Conservation (phyloP, 2,113 vertebrate species). For the Zeus faber region DNA sequence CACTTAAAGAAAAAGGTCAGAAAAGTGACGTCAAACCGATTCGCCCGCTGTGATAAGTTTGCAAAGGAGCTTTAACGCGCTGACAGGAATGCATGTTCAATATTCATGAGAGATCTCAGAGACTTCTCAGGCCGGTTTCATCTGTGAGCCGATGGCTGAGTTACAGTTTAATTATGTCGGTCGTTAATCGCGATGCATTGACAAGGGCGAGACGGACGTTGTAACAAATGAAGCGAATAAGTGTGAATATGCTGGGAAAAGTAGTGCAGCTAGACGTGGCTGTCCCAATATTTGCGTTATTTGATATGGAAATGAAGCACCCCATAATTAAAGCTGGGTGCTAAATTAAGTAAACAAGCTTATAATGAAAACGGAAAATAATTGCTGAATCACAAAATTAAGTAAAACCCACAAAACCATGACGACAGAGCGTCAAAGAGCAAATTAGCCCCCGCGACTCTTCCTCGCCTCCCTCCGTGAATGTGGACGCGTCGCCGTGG, state of each 20-base stretch:
- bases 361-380: slow-evolving; percentile 31
- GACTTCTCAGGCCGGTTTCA: slow-evolving; percentile 45
- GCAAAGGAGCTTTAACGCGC: slow-evolving; percentile 52
- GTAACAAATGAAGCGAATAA: slow-evolving; percentile 41
- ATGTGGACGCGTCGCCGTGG: slow-evolving; percentile 64
- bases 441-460: slow-evolving; percentile 21
- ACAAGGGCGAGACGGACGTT: slow-evolving; percentile 62
- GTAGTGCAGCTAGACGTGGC: not conserved
- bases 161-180: slow-evolving; percentile 61
- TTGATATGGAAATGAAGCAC: slow-evolving; percentile 38
- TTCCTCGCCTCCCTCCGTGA: not conserved
- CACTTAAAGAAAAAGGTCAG: slow-evolving; percentile 4
- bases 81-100: slow-evolving; percentile 54
- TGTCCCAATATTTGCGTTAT: slow-evolving; percentile 22
- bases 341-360: slow-evolving; percentile 46
- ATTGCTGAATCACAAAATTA: slow-evolving; percentile 22
- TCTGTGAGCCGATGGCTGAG: slow-evolving; percentile 51
- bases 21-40: slow-evolving; percentile 61
- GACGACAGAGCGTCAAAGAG: slow-evolving; percentile 19
- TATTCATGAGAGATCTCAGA: slow-evolving; percentile 60
- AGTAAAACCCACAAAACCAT: slow-evolving; percentile 26
- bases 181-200: slow-evolving; percentile 54
- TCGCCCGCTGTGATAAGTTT: slow-evolving; percentile 47
- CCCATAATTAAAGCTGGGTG: not conserved
- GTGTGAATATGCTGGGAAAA: slow-evolving; percentile 40